A percentile compares a stretch with the other conserved stretches of the same genome.
Evolutionary conservation across 2,888 invertebrate genomes (phyloP).

Genomic region (Scaptomyza parva): DNA sequence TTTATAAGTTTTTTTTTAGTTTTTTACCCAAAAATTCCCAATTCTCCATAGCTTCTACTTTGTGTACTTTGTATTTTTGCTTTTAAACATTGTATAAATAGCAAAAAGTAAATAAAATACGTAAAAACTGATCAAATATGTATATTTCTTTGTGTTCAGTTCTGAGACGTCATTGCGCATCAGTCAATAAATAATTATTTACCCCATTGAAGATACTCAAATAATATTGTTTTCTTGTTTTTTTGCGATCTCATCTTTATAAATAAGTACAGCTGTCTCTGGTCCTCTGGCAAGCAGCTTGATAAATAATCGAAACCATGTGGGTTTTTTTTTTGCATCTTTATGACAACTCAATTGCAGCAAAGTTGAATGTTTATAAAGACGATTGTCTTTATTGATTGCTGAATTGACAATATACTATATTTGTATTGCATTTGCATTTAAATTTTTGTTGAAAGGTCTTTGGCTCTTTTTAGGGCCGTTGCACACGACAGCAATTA

Average conservation of each 20-base stretch:
- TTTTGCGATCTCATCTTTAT: conserved; percentile 29
- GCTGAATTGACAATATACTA: background rate
- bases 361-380: conserved; percentile 46
- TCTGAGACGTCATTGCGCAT: conserved; percentile 41
- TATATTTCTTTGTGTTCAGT: conserved; percentile 12
- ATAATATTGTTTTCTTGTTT: conserved; percentile 52
- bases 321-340: conserved; percentile 10
- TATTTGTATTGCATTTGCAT: background rate
- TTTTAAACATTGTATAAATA: conserved; percentile 13
- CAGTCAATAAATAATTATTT: conserved; percentile 43
- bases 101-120: conserved; percentile 6
- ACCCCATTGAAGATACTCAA: conserved; percentile 46
- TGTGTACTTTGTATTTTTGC: conserved; percentile 5
- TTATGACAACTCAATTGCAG: conserved; percentile 46
- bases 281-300: background rate
- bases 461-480: conserved; percentile 38
- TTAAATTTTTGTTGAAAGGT: conserved; percentile 16
- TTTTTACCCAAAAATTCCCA: background rate
- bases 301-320: conserved; percentile 31
- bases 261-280: conserved; percentile 41
- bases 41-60: conserved; percentile 4
- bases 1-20: too few species aligned
- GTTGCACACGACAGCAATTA: conserved; percentile 27
- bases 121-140: conserved; percentile 48
- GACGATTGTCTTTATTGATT: conserved; percentile 7